Percentiles rank a stretch among this genome's conserved stretches.
Evolutionary conservation across 2,797 vertebrate species (phyloP).

Genomic region (Phataginus tetradactyla): DNA sequence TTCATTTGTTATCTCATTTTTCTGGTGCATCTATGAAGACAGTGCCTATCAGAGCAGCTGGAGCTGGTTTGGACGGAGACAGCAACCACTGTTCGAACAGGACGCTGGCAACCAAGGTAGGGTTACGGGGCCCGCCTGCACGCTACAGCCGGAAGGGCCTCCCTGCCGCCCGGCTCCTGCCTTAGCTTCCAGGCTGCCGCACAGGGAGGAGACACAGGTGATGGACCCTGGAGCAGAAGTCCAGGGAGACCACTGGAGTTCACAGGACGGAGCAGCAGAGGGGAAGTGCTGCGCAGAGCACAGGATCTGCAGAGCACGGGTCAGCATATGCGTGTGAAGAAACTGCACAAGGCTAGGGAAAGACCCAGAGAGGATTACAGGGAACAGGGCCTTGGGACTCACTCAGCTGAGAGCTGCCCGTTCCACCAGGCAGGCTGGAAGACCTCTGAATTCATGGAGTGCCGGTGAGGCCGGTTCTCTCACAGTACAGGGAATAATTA

Average conservation of each 20-base stretch:
- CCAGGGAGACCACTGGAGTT: neutral
- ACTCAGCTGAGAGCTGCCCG: neutral
- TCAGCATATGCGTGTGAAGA: fast-evolving
- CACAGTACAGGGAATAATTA: fast-evolving
- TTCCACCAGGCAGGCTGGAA: neutral
- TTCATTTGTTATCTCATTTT: fast-evolving
- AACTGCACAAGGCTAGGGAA: fast-evolving
- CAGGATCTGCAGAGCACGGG: neutral
- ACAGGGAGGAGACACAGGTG: no score
- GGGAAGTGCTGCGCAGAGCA: no score
- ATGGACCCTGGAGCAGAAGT: no score
- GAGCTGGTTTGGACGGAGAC: fast-evolving
- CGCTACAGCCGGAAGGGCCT: no score
- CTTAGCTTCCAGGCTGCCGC: no score
- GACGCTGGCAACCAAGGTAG: no score
- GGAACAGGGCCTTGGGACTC: no score
- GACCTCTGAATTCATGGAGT: fast-evolving
- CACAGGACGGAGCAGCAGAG: fast-evolving
- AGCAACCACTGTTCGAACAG: fast-evolving
- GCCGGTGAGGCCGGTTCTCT: fast-evolving
- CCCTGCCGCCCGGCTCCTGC: no score
- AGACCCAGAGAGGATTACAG: fast-evolving
- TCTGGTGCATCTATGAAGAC: neutral
- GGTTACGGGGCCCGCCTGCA: no score
- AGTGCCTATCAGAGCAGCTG: neutral